Conservation (phyloP, 2,113 vertebrate genomes). For the Microtus oregoni region DNA sequence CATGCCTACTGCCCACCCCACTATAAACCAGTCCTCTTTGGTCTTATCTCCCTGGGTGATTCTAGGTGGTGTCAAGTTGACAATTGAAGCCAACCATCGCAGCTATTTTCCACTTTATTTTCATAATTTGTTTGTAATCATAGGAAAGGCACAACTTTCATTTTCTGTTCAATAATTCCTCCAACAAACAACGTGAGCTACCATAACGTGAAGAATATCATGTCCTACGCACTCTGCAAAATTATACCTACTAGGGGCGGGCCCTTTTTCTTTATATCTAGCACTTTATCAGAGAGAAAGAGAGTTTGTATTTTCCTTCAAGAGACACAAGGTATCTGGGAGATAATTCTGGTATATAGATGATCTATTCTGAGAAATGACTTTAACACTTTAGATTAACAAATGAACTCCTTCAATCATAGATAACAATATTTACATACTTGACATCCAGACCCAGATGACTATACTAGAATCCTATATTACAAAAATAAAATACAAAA, state of each 20-base stretch:
- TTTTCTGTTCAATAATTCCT: too few relatives aligned
- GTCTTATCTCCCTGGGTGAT: too few relatives aligned
- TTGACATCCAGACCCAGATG: background rate
- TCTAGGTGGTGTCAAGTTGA: too few relatives aligned
- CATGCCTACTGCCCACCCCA: too few relatives aligned
- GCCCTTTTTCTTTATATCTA: background rate
- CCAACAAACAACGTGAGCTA: background rate
- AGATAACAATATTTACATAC: background rate
- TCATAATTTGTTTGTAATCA: too few relatives aligned
- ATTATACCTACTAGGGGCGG: background rate
- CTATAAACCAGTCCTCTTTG: too few relatives aligned
- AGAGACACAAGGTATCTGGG: background rate
- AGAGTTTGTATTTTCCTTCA: constrained; percentile 6
- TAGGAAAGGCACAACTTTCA: too few relatives aligned
- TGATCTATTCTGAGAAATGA: background rate
- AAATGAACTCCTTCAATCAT: background rate
- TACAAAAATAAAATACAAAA: background rate
- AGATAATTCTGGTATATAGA: background rate
- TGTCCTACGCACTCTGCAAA: background rate
- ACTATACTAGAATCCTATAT: background rate
- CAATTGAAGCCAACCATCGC: too few relatives aligned
- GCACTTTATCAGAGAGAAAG: background rate
- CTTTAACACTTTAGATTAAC: background rate
- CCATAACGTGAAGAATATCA: background rate
- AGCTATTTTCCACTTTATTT: too few relatives aligned